phyloP scores from a whole-genome alignment of 2,888 invertebrate species.

The Strigamia crassipes region DNA sequence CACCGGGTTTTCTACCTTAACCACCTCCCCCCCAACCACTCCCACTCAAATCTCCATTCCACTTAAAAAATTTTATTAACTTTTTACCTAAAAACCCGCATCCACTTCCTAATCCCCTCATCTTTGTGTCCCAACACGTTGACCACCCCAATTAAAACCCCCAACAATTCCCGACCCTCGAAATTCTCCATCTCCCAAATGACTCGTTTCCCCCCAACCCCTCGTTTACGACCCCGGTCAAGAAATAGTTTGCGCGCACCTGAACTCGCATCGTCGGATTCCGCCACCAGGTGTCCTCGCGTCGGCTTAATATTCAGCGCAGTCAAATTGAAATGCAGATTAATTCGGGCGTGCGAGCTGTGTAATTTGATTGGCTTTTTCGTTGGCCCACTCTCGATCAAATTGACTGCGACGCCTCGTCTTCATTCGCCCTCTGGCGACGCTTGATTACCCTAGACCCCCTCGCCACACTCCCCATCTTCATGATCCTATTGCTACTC shows the following conservation, averaged over 20 bases:
- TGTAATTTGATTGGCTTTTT: constrained; percentile 17
- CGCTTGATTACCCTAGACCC: not conserved
- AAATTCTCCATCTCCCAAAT: not conserved
- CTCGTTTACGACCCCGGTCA: not conserved
- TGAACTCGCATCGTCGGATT: not conserved
- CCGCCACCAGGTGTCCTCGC: not conserved
- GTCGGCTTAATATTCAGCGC: not conserved
- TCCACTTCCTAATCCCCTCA: not conserved
- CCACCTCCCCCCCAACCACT: no score
- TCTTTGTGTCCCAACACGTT: not conserved
- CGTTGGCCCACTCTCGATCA: constrained; percentile 9
- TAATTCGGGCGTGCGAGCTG: constrained; percentile 8
- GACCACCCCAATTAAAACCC: not conserved
- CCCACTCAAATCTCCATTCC: no score
- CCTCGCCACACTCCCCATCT: not conserved
- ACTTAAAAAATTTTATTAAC: no score
- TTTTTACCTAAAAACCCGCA: not conserved
- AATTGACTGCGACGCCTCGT: constrained; percentile 14
- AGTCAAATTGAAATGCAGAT: not conserved
- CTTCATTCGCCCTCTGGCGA: constrained; percentile 7
- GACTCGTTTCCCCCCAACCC: not conserved
- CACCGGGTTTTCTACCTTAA: no score
- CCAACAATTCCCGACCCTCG: not conserved
- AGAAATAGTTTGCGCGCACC: no score
- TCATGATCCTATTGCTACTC: constrained; percentile 3